Evolutionary conservation across 2,888 invertebrate species (phyloP).

Genomic region (Leucozona laternaria): DNA sequence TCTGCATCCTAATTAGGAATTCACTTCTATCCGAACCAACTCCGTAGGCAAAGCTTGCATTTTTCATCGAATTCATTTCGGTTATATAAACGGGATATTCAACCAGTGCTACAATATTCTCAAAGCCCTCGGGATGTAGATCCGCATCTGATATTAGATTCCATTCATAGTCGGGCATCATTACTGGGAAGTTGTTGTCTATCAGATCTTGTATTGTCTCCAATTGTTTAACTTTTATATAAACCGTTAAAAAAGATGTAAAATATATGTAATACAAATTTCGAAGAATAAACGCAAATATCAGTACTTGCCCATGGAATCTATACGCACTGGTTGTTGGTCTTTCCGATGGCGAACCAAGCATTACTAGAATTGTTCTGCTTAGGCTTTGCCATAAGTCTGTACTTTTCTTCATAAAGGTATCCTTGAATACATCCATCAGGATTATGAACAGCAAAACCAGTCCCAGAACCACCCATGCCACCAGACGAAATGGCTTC

Average conservation of each 20-base stretch:
- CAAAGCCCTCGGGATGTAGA: background rate
- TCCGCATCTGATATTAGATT: background rate
- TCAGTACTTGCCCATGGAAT: conserved; percentile 33
- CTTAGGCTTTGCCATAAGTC: conserved; percentile 28
- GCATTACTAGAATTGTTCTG: conserved; percentile 3
- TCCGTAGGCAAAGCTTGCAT: conserved; percentile 25
- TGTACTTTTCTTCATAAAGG: background rate
- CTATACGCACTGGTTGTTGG: conserved; percentile 16
- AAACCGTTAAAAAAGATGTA: conserved; percentile 43
- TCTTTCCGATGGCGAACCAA: background rate
- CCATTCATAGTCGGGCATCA: conserved; percentile 26
- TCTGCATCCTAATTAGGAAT: conserved; percentile 5
- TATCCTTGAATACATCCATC: conserved; percentile 17
- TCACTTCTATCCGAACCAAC: conserved; percentile 13
- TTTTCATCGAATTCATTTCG: conserved; percentile 16
- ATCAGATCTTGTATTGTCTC: conserved; percentile 48
- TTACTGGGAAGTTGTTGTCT: conserved; percentile 18
- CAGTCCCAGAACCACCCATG: background rate
- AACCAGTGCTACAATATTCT: background rate
- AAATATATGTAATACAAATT: conserved; percentile 37
- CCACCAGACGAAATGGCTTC: background rate
- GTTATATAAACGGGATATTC: background rate
- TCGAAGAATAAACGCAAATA: conserved; percentile 37
- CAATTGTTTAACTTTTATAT: conserved; percentile 25
- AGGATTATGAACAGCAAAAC: background rate